These are phyloP conservation scores for Tangara arthus DNA, from an alignment of 2,797 vertebrate genomes.

Conservation along the genomic window DNA sequence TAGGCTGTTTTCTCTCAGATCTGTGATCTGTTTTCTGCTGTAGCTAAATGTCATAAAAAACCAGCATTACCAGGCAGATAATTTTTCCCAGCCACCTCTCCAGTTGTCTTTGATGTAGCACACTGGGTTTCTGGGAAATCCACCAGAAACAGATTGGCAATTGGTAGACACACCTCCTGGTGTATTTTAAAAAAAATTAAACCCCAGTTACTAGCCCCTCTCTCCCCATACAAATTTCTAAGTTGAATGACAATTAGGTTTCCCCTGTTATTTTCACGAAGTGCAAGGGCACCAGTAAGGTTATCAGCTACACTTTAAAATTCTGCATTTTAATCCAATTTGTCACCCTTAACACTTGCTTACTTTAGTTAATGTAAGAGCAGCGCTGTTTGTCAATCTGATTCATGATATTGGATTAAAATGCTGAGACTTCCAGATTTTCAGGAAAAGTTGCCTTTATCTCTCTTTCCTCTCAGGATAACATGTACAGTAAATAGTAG, in stretches of 20 bases:
- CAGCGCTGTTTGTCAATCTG: background rate
- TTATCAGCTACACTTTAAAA: background rate
- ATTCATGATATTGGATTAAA: background rate
- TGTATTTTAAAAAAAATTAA: background rate
- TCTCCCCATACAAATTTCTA: background rate
- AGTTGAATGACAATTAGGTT: background rate
- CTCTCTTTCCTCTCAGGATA: background rate
- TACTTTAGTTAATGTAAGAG: background rate
- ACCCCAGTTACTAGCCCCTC: background rate
- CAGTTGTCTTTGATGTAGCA: background rate
- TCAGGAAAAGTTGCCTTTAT: background rate
- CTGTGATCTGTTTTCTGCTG: slow-evolving; percentile 31
- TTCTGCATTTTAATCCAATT: slow-evolving; percentile 32
- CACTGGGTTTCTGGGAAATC: background rate
- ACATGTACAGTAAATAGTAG: background rate
- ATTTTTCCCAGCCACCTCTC: background rate
- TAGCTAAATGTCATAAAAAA: slow-evolving; percentile 28
- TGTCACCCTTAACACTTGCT: background rate
- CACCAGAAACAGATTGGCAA: background rate
- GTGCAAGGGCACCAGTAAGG: background rate
- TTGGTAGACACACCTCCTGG: background rate
- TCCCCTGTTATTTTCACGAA: background rate
- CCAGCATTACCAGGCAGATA: background rate
- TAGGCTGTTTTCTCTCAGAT: slow-evolving; percentile 43
- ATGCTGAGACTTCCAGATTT: background rate